Base-by-base conservation (phyloP, 2,113 vertebrate genomes). In the Asarcornis scutulata region DNA sequence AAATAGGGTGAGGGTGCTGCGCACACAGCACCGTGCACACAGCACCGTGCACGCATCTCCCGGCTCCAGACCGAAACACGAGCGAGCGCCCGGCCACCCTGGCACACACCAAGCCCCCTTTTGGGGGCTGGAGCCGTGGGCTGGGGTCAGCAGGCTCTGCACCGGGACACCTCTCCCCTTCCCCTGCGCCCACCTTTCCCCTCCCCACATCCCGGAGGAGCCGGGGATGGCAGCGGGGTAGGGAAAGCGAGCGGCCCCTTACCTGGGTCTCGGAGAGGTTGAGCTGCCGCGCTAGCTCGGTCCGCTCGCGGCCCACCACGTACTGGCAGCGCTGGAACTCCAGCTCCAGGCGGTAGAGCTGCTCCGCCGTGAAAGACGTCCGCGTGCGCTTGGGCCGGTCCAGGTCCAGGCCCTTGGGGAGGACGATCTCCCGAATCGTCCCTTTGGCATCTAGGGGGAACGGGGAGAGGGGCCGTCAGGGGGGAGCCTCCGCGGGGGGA, bases 261-360 rank as follows among this genome's bases (percentile, higher is more conserved):
- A 99, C 99, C 99, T 99, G 99, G 0, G 99, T 99, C 95, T 99
- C 99, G 0, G 99, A 99, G 48, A 99, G 99, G 91, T 98, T 99
- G 67, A 99, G 98, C 93, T 99, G 99, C 63, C 98, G 95, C 2
- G 99, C 99, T 72, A 99, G 95, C 93, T 99, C 99, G 0, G 99
- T 99, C 93, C 99, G 97, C 95, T 99, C 99, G 4, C 99, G 97
- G 52, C 99, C 99, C 89, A 99, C 99, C 53, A 99, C 99, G 8
- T 99, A 99, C 98, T 99, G 99, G 92, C 99, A 99, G 81, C 98
- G 98, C 98, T 99, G 99, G 97, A 99, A 99, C 92, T 99, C 99
- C 89, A 99, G 98, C 98, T 99, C 99, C 88, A 99, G 98, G 58
- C 98, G 98, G 93, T 99, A 99, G 42, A 99, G 98, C 98, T 99